These are phyloP conservation scores for Chaitophorus viminalis DNA, from an alignment of 2,888 invertebrate genomes.

Conservation along the genomic window DNA sequence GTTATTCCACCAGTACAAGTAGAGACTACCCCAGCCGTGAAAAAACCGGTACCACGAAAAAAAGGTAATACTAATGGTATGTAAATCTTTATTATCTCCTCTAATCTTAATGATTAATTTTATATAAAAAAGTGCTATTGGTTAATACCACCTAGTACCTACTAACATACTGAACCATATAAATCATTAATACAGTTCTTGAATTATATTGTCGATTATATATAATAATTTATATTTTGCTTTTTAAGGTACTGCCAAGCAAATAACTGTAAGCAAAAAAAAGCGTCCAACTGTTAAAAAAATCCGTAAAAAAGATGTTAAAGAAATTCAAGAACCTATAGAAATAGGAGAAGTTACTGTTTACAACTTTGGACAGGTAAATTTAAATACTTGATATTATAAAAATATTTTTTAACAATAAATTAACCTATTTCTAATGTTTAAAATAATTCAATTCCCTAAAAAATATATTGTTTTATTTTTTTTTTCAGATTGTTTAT, in stretches of 20 bases:
- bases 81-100: background rate
- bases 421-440: background rate
- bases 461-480: constrained; percentile 51
- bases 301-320: background rate
- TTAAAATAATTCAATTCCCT: no score
- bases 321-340: background rate
- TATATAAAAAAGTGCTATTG: no score
- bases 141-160: no score
- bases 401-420: no score
- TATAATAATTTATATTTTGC: no score
- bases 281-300: constrained; percentile 14
- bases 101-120: no score
- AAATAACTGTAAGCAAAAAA: background rate
- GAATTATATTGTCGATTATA: no score
- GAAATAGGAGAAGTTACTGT: constrained; percentile 35
- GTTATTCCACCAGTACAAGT: background rate
- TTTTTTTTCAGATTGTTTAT: constrained; percentile 70
- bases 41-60: background rate
- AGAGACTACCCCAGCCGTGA: background rate
- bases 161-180: no score
- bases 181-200: no score
- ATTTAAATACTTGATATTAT: background rate
- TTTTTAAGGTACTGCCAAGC: no score
- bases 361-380: constrained; percentile 41
- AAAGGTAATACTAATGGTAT: constrained; percentile 27